A percentile compares a stretch with the other conserved stretches of the same genome.
These are phyloP conservation scores for Emydoidea blandingii DNA, from an alignment of 2,797 vertebrate species.

Conservation along the genomic window DNA sequence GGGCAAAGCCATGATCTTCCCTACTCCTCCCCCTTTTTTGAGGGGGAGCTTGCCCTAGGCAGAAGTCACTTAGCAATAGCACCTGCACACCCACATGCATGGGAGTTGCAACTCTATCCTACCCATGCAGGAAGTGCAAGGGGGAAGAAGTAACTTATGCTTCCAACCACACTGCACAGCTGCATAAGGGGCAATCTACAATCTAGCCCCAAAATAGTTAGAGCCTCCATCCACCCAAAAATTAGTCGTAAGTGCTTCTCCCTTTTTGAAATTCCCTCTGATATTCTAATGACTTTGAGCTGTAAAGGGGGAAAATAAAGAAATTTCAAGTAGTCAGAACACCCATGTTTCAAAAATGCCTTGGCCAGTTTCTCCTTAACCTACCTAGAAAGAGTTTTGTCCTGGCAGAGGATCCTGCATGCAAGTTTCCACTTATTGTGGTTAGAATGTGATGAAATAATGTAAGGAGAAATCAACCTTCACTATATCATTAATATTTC, in stretches of 20 bases:
- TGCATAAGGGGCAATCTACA: background rate
- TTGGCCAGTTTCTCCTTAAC: background rate
- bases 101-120: background rate
- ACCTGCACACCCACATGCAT: background rate
- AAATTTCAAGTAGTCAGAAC: background rate
- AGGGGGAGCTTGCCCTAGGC: background rate
- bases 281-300: background rate
- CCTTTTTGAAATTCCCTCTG: background rate
- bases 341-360: background rate
- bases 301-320: background rate
- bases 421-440: background rate
- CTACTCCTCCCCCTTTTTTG: background rate
- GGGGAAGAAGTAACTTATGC: background rate
- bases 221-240: background rate
- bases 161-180: background rate
- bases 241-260: background rate
- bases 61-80: background rate
- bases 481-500: background rate
- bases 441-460: background rate
- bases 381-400: background rate
- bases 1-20: background rate
- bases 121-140: background rate
- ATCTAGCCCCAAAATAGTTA: background rate
- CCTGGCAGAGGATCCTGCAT: background rate
- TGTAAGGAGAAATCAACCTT: background rate